Evolutionary conservation across 2,797 vertebrate species (phyloP), one percentile per base, ranked within the genome.

Genomic region (Hirundo rustica): DNA sequence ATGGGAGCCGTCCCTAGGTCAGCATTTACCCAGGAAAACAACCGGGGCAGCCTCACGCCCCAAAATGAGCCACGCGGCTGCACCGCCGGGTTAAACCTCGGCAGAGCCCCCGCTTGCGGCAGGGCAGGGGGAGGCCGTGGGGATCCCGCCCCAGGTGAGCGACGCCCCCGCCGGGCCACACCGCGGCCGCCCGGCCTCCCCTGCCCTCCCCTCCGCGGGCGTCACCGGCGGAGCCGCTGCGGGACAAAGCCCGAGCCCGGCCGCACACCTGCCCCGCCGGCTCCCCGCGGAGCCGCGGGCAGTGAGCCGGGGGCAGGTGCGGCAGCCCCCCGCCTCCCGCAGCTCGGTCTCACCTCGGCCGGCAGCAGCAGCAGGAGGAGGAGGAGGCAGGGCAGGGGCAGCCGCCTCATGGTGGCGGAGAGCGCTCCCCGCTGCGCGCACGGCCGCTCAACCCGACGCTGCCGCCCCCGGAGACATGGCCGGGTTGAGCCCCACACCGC

Each of bases 391-490:
- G 70, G 82, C 50, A 81, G 77, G 29, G 79, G 73, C 85, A 79
- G 87, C 92, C 61, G 53, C 87, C 68, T 73, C 95, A 96, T 95
- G 93, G 89, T 96, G 87, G 61, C 65, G 73, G 73, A 91, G 73
- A 66, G 73, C 84, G 84, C 84, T 86, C 89, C 72, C 91, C 93
- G 79, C 88, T 68, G 78, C 91, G 74, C 81, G 48, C 34, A 54
- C 93, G 25, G 91, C 96, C 93, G 92, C 96, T 97, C 94, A 97
- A 94, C 97, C 94, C 87, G 91, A 96, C 91, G 71, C 97, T 94
- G 92, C 96, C 97, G 93, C 95, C 95, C 92, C 92, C 92, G 95
- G 97, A 97, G 97, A 97, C 97, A 97, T 96, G 96, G 97, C 97
- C 93, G 96, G 85, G 94, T 87, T 75, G 89, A 94, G 88, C 86